Evolutionary conservation across 2,797 vertebrate species (phyloP), one percentile per base, ranked within the genome.

Genomic region (Syndactyla subalaris): DNA sequence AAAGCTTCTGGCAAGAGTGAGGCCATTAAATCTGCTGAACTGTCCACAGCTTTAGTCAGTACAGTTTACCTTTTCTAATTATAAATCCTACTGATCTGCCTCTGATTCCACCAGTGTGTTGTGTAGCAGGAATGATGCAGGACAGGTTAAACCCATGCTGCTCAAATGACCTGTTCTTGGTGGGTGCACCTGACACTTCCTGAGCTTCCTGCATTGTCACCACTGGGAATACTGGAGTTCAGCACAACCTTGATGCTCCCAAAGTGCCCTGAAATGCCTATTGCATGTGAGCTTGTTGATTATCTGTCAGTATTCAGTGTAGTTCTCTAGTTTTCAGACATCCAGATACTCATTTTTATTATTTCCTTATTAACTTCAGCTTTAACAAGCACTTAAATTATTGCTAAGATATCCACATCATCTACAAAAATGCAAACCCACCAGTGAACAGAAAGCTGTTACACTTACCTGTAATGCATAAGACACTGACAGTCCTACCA

Each of bases 401-500:
- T 8, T 78, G 74, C 32, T 54, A 48, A 45, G 26, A n/a, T 12
- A 79, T 9, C 48, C 46, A 29, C 6, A 52, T 12, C 14, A n/a
- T 6, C 32, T 46, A 72, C 43, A 74, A n/a, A 83, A 88, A 67
- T 4, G 14, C 21, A 68, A 89, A 23, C 12, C 7, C 27, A 24
- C 9, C 24, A 54, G 6, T 1, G 34, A 79, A 30, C 26, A 72
- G 51, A 61, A 29, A 59, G 36, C 65, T 45, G 1, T 10, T n/a
- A 34, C 14, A 79, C 48, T 0, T 96, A 99, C 99, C 99, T 99
- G 99, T 8, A 99, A 97, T 0, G 99, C 99, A 1, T 99, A 99
- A 26, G 99, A 99, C 78, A 99, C 98, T 0, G 99, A 99, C 48
- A 99, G 98, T 54, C 99, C 99, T 76, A 99, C 99, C 7, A 99